Base-by-base conservation (phyloP, 2,888 invertebrate species). In the Griposia aprilina region DNA sequence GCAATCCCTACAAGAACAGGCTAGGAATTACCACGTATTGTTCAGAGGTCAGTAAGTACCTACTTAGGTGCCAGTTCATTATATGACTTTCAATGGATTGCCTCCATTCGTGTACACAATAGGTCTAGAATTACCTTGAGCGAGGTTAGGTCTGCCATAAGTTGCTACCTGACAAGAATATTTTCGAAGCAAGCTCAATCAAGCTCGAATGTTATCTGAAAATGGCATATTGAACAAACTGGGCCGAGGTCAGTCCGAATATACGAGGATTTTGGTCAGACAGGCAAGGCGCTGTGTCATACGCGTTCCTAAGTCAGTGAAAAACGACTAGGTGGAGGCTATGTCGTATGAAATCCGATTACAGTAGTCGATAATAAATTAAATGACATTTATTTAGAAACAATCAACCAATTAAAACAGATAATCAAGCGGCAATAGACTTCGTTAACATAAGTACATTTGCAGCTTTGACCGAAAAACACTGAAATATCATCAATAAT, bases 1-100 rank as follows among this genome's bases (percentile, higher is more conserved):
- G 71, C 48, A 68, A 68, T 15, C 26, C 41, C 20, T 59, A 48
- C 20, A 59, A 77, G 23, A 78, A 45, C 62, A 36, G 36, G 66
- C 41, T 30, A 55, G 45, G 48, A 55, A 23, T 36, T 30, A n/a
- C 20, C 17, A 26, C 26, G 11, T 62, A 26, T 17, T 8, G 36
- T 55, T 55, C 13, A 26, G 13, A 72, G 26, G 74, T 74, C 23
- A 17, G 26, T 55, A 23, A 23, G 45, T 26, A 41, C 26, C n/a
- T 41, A 50, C 48, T 7, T 26, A 55, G 2, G 17, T 52, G 15
- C 10, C 4, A 55, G 26, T 72, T 26, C 45, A 20, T 66, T 66
- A 20, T 11, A 17, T 26, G n/a, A 26, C 45, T 45, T 20, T 45
- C 17, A 45, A 66, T 66, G 6, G 17, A n/a, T 41, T 41, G 45